Evolutionary conservation across 37 sponge, comb jelly and placozoan species (phyloP).

Genomic region (Petrosia ficiformis): DNA sequence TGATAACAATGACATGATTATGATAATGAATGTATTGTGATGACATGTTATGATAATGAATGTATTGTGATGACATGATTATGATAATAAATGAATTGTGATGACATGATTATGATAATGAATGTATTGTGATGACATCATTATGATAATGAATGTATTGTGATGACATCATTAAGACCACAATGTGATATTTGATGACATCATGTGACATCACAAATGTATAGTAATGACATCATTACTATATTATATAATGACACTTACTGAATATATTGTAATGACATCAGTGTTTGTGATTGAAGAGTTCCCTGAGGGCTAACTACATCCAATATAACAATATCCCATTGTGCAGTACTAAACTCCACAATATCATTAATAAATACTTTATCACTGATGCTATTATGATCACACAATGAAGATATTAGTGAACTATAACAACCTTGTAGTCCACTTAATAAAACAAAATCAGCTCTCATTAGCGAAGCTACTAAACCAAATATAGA

Average conservation of each 20-base stretch:
- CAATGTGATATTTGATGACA: not conserved
- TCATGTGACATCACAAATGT: not conserved
- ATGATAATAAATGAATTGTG: not conserved
- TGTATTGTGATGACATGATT: not conserved
- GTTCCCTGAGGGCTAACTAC: conserved; percentile 50
- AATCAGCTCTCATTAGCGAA: conserved; percentile 42
- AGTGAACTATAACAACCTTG: conserved; percentile 12
- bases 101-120: not conserved
- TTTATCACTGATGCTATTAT: conserved; percentile 15
- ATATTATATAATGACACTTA: conserved; percentile 10
- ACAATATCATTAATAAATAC: too few relatives aligned
- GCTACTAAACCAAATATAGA: conserved; percentile 48
- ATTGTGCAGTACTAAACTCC: conserved; percentile 21
- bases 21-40: too few relatives aligned
- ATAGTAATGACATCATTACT: not conserved
- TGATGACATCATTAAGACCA: too few relatives aligned
- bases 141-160: too few relatives aligned
- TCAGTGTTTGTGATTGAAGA: conserved; percentile 26
- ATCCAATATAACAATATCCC: conserved; percentile 54
- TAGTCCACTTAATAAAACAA: conserved; percentile 20
- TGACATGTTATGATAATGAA: too few relatives aligned
- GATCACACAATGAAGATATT: not conserved
- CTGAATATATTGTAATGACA: conserved; percentile 30
- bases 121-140: too few relatives aligned
- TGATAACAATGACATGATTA: conserved; percentile 1